phyloP scores from a whole-genome alignment of 2,113 vertebrate species.

The Falco punctatus region DNA sequence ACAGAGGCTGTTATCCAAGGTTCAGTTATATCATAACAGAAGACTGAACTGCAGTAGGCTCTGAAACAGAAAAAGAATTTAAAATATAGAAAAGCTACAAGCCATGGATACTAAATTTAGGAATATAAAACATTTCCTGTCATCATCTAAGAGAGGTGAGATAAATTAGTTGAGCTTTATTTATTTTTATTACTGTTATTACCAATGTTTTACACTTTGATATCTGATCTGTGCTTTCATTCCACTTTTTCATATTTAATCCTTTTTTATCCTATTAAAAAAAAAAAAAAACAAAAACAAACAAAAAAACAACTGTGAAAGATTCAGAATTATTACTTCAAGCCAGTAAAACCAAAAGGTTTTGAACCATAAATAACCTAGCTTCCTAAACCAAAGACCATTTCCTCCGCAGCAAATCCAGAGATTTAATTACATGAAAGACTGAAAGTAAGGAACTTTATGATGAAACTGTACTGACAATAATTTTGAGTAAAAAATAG shows the following conservation, averaged over 20 bases:
- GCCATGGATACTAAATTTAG: neutral
- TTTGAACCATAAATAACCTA: neutral
- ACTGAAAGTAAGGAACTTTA: neutral
- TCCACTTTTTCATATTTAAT: neutral
- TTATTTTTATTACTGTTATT: neutral
- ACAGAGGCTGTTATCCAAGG: neutral
- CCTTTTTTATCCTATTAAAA: neutral
- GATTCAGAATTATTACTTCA: neutral
- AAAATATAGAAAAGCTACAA: neutral
- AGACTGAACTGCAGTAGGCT: neutral
- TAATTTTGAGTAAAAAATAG: neutral
- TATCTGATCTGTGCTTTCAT: neutral
- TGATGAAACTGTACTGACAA: rapidly evolving
- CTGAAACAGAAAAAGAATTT: neutral
- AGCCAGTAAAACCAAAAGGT: neutral
- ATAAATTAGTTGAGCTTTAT: neutral
- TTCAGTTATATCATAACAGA: neutral
- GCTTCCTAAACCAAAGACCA: neutral
- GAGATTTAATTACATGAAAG: neutral
- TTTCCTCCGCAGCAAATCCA: neutral
- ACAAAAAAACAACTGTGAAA: neutral
- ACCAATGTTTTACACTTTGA: neutral
- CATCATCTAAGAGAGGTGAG: neutral
- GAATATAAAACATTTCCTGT: neutral
- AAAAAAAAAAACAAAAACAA: neutral